Percentiles rank a stretch among this genome's conserved stretches.
Evolutionary conservation across 2,113 vertebrate genomes (phyloP).

Genomic region (Phyllopteryx taeniolatus): DNA sequence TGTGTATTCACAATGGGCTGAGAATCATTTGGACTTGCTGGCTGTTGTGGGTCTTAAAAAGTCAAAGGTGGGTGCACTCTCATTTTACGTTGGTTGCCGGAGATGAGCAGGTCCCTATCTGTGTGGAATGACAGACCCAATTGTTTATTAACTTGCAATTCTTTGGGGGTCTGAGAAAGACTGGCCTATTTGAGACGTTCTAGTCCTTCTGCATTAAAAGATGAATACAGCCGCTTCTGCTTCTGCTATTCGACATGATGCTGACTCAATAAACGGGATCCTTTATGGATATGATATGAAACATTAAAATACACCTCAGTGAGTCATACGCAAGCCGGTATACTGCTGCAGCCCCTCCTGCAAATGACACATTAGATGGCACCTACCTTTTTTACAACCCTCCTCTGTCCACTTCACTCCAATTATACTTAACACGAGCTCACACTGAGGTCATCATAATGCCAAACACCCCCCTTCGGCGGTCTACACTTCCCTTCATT

Average conservation of each 20-base stretch:
- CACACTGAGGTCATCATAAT: conserved; percentile 36
- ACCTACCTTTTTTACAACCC: conserved; percentile 28
- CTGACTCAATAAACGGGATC: not conserved
- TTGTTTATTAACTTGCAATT: not conserved
- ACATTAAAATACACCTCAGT: not conserved
- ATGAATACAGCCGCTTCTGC: not conserved
- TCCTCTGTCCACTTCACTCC: conserved; percentile 41
- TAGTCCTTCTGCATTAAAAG: not conserved
- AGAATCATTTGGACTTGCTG: not conserved
- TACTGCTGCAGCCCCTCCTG: conserved; percentile 26
- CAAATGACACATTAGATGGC: conserved; percentile 39
- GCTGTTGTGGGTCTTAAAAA: not conserved
- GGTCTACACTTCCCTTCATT: not conserved
- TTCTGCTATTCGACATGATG: not conserved
- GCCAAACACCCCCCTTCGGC: not conserved
- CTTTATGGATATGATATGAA: not conserved
- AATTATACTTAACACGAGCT: conserved; percentile 49
- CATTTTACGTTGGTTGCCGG: not conserved
- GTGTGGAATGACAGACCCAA: not conserved
- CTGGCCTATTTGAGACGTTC: not conserved
- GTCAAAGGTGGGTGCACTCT: not conserved
- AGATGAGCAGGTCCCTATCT: not conserved
- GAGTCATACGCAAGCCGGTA: not conserved
- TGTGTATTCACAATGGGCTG: not conserved
- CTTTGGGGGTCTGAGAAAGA: not conserved